A percentile compares a stretch with the other conserved stretches of the same genome.
Evolutionary conservation across 2,888 invertebrate species (phyloP).

Genomic region (Xestia sexstrigata): DNA sequence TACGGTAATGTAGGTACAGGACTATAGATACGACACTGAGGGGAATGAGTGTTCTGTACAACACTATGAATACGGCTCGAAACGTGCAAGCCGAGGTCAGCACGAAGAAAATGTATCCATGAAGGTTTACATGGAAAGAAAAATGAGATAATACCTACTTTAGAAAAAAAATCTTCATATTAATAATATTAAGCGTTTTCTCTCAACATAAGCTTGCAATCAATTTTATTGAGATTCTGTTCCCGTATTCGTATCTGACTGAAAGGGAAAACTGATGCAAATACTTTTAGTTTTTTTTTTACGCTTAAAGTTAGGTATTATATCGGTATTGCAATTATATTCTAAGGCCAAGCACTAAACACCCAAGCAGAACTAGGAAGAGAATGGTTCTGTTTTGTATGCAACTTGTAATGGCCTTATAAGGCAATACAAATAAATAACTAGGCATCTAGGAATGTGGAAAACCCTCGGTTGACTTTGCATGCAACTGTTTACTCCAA

Average conservation of each 20-base stretch:
- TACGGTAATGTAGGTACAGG: background rate
- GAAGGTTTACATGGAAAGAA: background rate
- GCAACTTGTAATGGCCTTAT: background rate
- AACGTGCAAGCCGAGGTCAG: background rate
- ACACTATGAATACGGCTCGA: background rate
- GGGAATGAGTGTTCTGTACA: background rate
- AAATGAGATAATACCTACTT: background rate
- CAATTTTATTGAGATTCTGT: background rate
- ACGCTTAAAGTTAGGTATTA: no score
- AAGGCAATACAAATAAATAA: background rate
- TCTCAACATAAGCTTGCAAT: background rate
- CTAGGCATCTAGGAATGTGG: background rate
- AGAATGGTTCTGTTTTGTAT: no score
- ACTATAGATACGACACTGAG: constrained; percentile 6
- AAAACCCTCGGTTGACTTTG: background rate
- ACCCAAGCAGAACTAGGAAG: no score
- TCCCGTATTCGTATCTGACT: background rate
- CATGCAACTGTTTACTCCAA: background rate
- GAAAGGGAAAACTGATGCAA: background rate
- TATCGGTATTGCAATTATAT: no score
- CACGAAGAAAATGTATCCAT: background rate
- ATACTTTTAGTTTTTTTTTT: background rate
- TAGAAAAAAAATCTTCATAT: background rate
- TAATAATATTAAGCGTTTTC: background rate
- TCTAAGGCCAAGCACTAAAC: no score